Evolutionary conservation across 2,888 invertebrate species (phyloP), one percentile per base, ranked within the genome.

Genomic region (Caenorhabditis sp.): DNA sequence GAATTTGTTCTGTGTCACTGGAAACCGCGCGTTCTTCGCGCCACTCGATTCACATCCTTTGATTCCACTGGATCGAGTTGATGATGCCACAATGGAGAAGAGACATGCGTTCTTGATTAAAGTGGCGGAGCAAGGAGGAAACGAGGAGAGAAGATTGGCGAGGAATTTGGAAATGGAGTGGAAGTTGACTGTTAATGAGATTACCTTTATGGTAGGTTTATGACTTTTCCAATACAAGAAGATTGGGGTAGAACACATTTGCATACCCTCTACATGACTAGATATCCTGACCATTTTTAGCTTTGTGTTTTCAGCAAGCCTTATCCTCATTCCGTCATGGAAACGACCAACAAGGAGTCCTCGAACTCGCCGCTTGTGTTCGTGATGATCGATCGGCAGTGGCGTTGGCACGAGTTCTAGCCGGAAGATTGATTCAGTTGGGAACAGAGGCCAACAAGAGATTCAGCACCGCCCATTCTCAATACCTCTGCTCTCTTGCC

Each of bases 21-120:
- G 88, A 22, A 84, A 83, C 41, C 80, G 90, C 10, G 90, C 90
- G 7, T 87, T 90, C 74, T 90, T 90, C 66, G 85, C 82, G 16
- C 83, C 87, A 10, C 76, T 91, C 8, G 89, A 91, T 51, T 85
- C 88, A 1, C 90, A 91, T 84, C 90, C 91, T 14, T 63, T 91
- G 16, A 85, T 91, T 47, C 91, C 90, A 4, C 56, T 90, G 59
- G 89, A 85, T 38, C 61, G 84, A 26, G 90, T 90, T 16, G 89
- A 87, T 51, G 89, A 89, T 54, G 61, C 72, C 6, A 79, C 86
- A 16, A 49, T 85, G 51, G 86, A 82, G 54, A 84, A 85, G 19
- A 68, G 91, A 4, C 90, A 90, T 63, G 69, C 77, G 16, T 91
- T 91, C 61, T 59, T 90, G 26, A 86, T 89, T 22, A 85, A 90